Base-by-base conservation (phyloP, 2,797 vertebrate species). In the Mionectes olivaceus region DNA sequence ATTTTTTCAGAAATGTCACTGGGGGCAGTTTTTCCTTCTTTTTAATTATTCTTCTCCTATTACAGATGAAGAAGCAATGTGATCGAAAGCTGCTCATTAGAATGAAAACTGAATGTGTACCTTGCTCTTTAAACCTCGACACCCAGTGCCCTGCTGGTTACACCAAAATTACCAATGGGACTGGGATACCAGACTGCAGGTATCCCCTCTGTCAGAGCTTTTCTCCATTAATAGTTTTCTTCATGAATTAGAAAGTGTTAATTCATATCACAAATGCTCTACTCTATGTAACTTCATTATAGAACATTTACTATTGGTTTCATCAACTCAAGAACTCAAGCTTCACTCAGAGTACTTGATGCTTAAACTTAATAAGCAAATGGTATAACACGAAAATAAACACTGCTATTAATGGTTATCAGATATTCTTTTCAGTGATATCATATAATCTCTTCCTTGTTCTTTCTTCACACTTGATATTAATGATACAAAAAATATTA, bases 171-270 rank as follows among this genome's bases (percentile, higher is more conserved):
- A 97, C 96, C 17, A 97, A 95, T 0, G 69, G 89, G 2, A 96
- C 88, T 8, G 98, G 98, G 7, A 79, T 88, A 59, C 95, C 91
- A 32, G 98, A 98, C 91, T 99, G 99, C 99, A 99, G 97, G 99
- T 98, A 98, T 56, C 41, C 39, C 15, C 75, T 64, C 41, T 30
- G 11, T 24, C 68, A 77, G 27, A 59, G 43, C 8, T 70, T 57
- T 75, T 63, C 25, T 32, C 19, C 1, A 1, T 35, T 1, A 56
- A 49, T 53, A 15, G 5, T 52, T 5, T 32, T 73, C 50, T 59
- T 22, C 5, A 11, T 33, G 9, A 79, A 84, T n/a, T 27, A 78
- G 13, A 87, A 46, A 33, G 67, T 6, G 3, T 55, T 59, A 8
- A 49, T 46, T 19, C 8, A 2, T 27, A 28, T 49, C 5, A 41